These are phyloP conservation scores for Drosophila prosaltans DNA, from an alignment of 1,140 invertebrate species.

Conservation along the genomic window DNA sequence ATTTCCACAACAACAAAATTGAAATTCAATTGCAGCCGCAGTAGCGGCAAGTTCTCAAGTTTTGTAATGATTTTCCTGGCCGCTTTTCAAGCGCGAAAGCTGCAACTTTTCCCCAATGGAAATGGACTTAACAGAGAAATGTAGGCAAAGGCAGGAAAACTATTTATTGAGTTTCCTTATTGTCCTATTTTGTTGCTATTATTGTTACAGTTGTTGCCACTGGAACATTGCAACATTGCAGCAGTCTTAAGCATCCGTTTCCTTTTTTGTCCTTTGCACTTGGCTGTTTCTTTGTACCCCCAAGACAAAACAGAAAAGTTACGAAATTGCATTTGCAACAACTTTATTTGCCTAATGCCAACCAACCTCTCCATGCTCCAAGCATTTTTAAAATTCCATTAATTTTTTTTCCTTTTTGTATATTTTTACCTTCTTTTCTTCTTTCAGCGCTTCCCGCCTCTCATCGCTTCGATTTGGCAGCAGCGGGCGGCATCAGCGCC, in stretches of 20 bases:
- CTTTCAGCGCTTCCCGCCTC: conserved; percentile 84
- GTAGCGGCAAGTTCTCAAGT: conserved; percentile 16
- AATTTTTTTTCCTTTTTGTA: neutral
- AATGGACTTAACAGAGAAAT: conserved; percentile 64
- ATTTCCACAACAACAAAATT: conserved; percentile 9
- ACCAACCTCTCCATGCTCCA: neutral
- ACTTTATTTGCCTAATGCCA: conserved; percentile 75
- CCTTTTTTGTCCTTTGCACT: conserved; percentile 39
- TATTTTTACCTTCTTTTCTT: neutral
- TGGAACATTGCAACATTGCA: conserved; percentile 21
- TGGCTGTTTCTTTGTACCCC: conserved; percentile 44
- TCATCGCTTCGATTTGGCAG: conserved; percentile 84
- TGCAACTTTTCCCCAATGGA: conserved; percentile 50
- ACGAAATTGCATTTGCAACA: conserved; percentile 70
- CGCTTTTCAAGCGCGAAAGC: conserved; percentile 31
- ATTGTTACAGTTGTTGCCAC: conserved; percentile 20
- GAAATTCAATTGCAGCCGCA: conserved; percentile 24
- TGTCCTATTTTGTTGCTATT: conserved; percentile 16
- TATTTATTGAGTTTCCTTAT: conserved; percentile 71
- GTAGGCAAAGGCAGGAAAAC: conserved; percentile 47
- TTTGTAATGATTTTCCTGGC: conserved; percentile 20
- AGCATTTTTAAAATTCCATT: neutral
- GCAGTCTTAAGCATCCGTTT: conserved; percentile 46
- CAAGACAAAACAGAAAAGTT: conserved; percentile 72
- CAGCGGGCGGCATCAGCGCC: conserved; percentile 84